A percentile compares a stretch with the other conserved stretches of the same genome.
Conservation (phyloP, 2,113 vertebrate genomes). For the Apaloderma vittatum region DNA sequence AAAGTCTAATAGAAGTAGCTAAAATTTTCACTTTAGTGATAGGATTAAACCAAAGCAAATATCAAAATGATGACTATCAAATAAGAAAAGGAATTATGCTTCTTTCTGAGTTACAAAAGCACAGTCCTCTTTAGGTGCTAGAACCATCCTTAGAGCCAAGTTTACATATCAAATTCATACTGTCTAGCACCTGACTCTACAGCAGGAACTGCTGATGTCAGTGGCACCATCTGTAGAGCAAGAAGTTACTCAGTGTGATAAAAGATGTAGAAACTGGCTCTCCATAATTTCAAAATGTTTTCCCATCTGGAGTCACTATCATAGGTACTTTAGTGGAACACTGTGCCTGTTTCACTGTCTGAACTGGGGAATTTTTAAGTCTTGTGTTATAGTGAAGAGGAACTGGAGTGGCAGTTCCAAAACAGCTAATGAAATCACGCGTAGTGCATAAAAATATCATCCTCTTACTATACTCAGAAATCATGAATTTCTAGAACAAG, state of each 20-base stretch:
- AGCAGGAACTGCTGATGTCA: not conserved
- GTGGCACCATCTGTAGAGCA: conserved; percentile 11
- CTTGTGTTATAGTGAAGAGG: not conserved
- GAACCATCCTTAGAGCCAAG: not conserved
- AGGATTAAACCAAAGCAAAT: conserved; percentile 1
- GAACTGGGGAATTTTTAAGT: not conserved
- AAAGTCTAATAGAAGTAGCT: not conserved
- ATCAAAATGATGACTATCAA: not conserved
- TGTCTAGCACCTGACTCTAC: not conserved
- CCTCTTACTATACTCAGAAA: not conserved
- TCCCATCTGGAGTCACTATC: not conserved
- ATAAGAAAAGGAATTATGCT: not conserved
- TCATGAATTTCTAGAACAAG: not conserved
- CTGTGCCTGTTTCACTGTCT: not conserved
- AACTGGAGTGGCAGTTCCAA: not conserved
- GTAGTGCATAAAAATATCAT: not conserved
- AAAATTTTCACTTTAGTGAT: not conserved
- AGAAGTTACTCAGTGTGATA: conserved; percentile 18
- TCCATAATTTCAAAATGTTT: conserved; percentile 28
- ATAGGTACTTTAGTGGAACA: not conserved
- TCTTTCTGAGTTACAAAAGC: not conserved
- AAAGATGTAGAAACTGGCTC: conserved; percentile 12
- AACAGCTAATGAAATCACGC: not conserved
- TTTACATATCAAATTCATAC: not conserved
- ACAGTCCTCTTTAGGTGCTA: not conserved